Evolutionary conservation across 1,140 invertebrate species (phyloP), one percentile per base, ranked within the genome.

Genomic region (Drosophila nannoptera): DNA sequence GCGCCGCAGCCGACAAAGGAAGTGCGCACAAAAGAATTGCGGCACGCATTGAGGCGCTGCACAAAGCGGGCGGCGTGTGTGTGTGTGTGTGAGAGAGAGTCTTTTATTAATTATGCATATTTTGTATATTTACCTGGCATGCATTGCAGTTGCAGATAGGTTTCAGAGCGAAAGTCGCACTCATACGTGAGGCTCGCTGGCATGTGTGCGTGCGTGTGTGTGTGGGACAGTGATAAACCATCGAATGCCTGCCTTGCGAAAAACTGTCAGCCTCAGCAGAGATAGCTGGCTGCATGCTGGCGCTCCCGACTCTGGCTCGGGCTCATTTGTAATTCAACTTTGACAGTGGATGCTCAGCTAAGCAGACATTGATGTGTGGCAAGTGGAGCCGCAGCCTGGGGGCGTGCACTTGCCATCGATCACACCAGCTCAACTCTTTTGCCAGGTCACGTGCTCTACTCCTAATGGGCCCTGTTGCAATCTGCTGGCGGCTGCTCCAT

Each of bases 261-360:
- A 80, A 67, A 65, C 52, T 58, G 61, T 77, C 69, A 63, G 71
- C 73, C 48, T 61, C 62, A 55, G 56, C 54, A 53, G 59, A 62
- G 52, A 49, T 29, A 55, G 59, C 43, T 54, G 42, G 33, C 22
- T 22, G 22, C 43, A 49, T 36, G 36, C 16, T 16, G 48, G 49
- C 42, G 49, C 42, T 50, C 60, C 55, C 65, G 66, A 82, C 62
- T 78, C 40, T 43, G 38, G 59, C 69, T 78, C 40, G 48, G 38
- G 59, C 69, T 80, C 81, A 84, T 84, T 84, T 84, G 77, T 71
- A 84, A 84, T 86, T 77, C 81, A 80, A 77, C 66, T 77, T 73
- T 66, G 60, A 55, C 52, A 48, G 68, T 61, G 42, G 64, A 58
- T 67, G 50, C 43, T 60, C 36, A 54, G 55, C 43, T 67, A 43